phyloP scores from a whole-genome alignment of 2,113 vertebrate genomes.

The Platysteira castanea region DNA sequence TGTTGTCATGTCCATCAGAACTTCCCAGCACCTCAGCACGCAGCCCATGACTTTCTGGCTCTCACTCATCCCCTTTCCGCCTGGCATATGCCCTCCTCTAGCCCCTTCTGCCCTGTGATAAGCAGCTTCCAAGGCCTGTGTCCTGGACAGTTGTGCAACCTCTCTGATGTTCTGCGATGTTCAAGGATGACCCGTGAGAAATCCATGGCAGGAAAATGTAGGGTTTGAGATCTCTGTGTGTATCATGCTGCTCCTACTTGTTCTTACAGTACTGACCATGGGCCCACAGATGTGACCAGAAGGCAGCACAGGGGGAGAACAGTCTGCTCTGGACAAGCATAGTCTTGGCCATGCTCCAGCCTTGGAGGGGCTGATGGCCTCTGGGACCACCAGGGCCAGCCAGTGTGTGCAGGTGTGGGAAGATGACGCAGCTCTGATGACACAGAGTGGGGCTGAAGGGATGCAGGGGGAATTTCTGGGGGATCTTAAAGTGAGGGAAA shows the following conservation, averaged over 20 bases:
- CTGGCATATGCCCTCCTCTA: neutral
- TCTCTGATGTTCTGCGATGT: neutral
- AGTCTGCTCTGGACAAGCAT: neutral
- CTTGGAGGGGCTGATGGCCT: neutral
- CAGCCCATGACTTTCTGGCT: neutral
- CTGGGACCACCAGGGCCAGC: neutral
- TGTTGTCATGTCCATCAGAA: neutral
- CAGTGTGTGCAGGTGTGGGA: neutral
- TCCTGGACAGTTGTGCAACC: neutral
- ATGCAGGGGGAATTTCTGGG: neutral
- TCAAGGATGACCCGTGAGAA: neutral
- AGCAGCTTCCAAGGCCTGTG: neutral
- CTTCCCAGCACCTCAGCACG: neutral
- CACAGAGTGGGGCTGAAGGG: neutral
- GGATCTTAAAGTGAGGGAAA: neutral
- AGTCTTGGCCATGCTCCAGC: neutral
- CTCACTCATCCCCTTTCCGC: neutral
- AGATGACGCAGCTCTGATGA: neutral
- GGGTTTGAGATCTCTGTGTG: neutral
- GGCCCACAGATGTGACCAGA: neutral
- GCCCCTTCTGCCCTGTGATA: neutral
- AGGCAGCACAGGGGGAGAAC: neutral
- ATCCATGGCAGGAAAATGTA: neutral
- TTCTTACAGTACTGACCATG: neutral
- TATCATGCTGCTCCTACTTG: neutral